Evolutionary conservation across 2,113 vertebrate genomes (phyloP).

Genomic region (Peromyscus californicus): DNA sequence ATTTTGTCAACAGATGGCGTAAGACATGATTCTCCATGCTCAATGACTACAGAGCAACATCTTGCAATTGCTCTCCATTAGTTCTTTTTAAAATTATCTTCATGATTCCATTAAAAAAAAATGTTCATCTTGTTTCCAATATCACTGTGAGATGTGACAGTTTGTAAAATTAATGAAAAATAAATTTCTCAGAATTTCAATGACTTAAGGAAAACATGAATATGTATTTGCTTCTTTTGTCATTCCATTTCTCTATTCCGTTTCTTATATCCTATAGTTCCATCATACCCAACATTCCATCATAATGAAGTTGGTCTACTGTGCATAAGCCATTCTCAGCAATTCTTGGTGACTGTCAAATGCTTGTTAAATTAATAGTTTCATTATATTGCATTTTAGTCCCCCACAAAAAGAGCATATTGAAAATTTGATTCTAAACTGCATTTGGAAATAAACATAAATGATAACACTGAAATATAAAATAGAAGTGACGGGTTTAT

Average conservation of each 20-base stretch:
- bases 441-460: constrained; percentile 2
- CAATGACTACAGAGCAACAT: constrained; percentile 36
- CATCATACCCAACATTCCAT: not conserved
- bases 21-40: constrained; percentile 59
- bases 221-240: not conserved
- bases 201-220: not conserved
- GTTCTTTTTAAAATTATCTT: constrained; percentile 23
- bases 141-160: not conserved
- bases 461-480: not conserved
- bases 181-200: not conserved
- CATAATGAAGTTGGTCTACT: not conserved
- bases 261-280: not conserved
- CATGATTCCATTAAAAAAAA: not conserved
- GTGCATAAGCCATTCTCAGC: not conserved
- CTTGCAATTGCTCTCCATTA: not conserved
- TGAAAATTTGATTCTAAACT: not conserved
- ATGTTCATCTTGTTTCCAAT: not conserved
- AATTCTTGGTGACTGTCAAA: not conserved
- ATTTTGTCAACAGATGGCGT: constrained; percentile 82
- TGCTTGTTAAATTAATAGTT: not conserved
- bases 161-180: not conserved
- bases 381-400: not conserved
- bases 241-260: not conserved
- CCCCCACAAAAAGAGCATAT: not conserved
- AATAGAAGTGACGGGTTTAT: not conserved